Conservation (phyloP, 1,140 invertebrate genomes). For the Hestina assimilis region DNA sequence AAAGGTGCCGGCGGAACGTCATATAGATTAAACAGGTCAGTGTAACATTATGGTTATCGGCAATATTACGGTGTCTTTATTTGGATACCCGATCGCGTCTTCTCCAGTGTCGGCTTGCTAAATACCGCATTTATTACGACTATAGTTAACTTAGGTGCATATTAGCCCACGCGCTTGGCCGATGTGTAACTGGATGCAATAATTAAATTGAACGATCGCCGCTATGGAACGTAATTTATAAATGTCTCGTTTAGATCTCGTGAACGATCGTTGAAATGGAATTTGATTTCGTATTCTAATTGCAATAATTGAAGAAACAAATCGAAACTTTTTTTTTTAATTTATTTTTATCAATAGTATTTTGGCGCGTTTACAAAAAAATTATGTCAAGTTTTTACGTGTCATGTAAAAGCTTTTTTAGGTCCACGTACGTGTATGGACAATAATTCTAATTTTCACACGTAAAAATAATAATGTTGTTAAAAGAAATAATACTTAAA, state of each 20-base stretch:
- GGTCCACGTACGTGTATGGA: too few relatives aligned
- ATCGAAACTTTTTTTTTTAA: constrained; percentile 4
- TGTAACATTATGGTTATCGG: constrained; percentile 39
- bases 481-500: too few relatives aligned
- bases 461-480: too few relatives aligned
- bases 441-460: too few relatives aligned
- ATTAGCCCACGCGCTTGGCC: constrained; percentile 15
- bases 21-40: constrained; percentile 57
- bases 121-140: constrained; percentile 33
- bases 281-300: neutral
- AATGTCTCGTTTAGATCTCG: neutral
- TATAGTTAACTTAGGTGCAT: constrained; percentile 8
- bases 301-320: neutral
- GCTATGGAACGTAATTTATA: neutral
- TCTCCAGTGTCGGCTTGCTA: constrained; percentile 53
- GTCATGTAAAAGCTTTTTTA: neutral
- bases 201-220: neutral
- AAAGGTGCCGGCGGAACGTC: constrained; percentile 26
- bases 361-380: constrained; percentile 13
- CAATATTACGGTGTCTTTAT: constrained; percentile 52
- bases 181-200: neutral
- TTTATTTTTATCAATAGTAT: neutral
- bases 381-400: neutral
- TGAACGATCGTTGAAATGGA: neutral
- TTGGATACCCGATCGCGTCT: constrained; percentile 56